Percentiles rank a stretch among this genome's conserved stretches.
These are phyloP conservation scores for Suillia variegata DNA, from an alignment of 2,888 invertebrate genomes.

Conservation along the genomic window DNA sequence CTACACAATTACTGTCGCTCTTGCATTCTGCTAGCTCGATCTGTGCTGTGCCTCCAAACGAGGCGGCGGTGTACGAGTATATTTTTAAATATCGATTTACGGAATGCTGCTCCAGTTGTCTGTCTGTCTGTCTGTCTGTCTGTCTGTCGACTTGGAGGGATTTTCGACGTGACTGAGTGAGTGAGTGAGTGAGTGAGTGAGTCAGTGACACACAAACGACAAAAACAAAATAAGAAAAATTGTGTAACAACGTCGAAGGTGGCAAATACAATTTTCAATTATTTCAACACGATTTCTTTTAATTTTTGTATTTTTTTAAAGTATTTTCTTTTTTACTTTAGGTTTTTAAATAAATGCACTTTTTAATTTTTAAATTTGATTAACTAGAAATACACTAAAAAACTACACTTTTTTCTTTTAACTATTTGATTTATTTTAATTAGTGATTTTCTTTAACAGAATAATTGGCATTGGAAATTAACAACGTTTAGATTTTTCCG, in stretches of 20 bases:
- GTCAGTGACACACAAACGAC: no score
- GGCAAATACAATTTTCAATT: no score
- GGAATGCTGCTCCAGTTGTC: background rate
- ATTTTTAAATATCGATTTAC: conserved; percentile 3
- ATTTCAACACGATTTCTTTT: background rate
- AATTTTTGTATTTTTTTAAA: background rate
- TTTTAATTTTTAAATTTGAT: background rate
- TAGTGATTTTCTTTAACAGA: conserved; percentile 1
- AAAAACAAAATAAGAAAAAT: no score
- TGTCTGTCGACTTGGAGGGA: background rate
- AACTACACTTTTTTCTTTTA: background rate
- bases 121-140: background rate
- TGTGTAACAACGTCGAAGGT: no score
- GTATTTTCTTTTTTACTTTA: no score
- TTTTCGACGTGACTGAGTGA: background rate
- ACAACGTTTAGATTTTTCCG: no score
- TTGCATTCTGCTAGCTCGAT: no score
- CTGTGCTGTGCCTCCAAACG: no score
- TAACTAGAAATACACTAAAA: background rate
- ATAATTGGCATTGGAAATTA: background rate
- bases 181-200: no score
- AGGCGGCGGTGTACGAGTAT: no score
- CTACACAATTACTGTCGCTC: no score
- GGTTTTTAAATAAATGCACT: conserved; percentile 13
- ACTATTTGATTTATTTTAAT: background rate